Percentiles rank a stretch among this genome's conserved stretches.
phyloP scores from a whole-genome alignment of 35 echinoderm and acorn worm genomes.

The Apostichopus californicus region DNA sequence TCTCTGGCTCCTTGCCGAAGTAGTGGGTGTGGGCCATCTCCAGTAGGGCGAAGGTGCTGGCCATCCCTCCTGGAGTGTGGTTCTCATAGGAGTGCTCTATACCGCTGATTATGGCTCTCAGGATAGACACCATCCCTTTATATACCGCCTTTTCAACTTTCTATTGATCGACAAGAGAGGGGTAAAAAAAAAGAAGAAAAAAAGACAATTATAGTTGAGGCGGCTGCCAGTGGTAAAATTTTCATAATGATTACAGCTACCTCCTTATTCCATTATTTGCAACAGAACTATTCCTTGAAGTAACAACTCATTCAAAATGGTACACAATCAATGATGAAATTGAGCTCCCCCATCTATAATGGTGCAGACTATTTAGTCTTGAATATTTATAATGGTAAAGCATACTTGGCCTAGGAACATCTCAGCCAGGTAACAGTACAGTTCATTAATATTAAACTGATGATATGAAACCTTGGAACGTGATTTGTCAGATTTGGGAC shows the following conservation, averaged over 20 bases:
- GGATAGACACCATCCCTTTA: conserved; percentile 83
- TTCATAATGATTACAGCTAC: background rate
- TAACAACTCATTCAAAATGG: too few relatives aligned
- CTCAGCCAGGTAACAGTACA: too few relatives aligned
- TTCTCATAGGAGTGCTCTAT: conserved; percentile 89
- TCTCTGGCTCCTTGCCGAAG: conserved; percentile 97
- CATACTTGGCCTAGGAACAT: too few relatives aligned
- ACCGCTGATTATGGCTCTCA: conserved; percentile 87
- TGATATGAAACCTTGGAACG: too few relatives aligned
- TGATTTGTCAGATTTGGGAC: too few relatives aligned
- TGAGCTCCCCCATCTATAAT: too few relatives aligned
- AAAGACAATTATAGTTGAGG: background rate
- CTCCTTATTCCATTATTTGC: too few relatives aligned
- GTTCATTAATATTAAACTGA: too few relatives aligned
- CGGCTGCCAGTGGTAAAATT: background rate
- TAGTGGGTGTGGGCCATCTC: conserved; percentile 97
- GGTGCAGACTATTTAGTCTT: too few relatives aligned
- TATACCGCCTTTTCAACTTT: conserved; percentile 95
- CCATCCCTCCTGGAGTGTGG: conserved; percentile 89
- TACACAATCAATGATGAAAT: too few relatives aligned
- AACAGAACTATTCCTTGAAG: too few relatives aligned
- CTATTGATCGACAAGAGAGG: conserved; percentile 43
- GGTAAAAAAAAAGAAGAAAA: background rate
- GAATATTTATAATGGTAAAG: too few relatives aligned
- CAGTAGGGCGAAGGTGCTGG: conserved; percentile 91